Conservation (phyloP, 2,797 vertebrate species). For the Anas capensis region DNA sequence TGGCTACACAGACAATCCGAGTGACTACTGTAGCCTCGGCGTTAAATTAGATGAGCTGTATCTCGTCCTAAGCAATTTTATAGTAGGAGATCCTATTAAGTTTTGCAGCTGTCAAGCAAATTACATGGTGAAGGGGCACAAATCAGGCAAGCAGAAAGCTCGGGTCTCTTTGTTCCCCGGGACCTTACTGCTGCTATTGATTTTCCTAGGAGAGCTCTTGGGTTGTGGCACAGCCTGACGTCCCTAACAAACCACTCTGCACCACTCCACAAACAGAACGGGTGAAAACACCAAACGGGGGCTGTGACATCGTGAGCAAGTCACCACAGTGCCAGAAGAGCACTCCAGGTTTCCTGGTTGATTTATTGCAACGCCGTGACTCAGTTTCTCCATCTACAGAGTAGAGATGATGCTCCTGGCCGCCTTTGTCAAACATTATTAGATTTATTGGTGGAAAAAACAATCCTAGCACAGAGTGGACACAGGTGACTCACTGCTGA, state of each 20-base stretch:
- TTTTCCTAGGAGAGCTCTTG: neutral
- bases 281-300: neutral
- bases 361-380: neutral
- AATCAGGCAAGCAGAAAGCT: neutral
- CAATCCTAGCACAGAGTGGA: neutral
- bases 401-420: neutral
- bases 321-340: rapidly evolving
- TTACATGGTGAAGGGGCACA: rapidly evolving
- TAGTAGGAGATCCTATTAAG: rapidly evolving
- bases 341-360: neutral
- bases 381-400: neutral
- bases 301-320: rapidly evolving
- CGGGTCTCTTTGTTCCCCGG: neutral
- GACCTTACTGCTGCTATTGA: neutral
- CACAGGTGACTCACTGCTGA: neutral
- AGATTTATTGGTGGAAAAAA: rapidly evolving
- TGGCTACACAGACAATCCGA: neutral
- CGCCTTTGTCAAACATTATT: neutral
- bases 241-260: neutral
- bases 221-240: neutral
- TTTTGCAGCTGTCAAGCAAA: neutral
- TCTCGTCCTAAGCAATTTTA: neutral
- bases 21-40: neutral
- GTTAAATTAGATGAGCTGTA: neutral
- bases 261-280: neutral